These are phyloP conservation scores for Drosophila bocki DNA, from an alignment of 1,140 invertebrate genomes.

Conservation along the genomic window DNA sequence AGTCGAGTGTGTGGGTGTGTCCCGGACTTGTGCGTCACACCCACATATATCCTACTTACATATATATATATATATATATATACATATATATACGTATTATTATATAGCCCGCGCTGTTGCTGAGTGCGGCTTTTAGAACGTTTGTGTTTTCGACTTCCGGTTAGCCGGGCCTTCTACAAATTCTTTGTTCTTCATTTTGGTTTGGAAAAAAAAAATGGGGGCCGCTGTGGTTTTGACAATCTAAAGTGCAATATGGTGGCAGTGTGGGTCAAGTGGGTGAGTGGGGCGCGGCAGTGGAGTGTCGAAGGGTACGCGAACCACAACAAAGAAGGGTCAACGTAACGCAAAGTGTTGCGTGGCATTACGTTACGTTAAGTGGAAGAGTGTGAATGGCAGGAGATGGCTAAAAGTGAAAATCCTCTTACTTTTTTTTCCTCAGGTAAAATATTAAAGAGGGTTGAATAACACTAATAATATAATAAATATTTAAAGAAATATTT, in stretches of 20 bases:
- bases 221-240: slow-evolving; percentile 65
- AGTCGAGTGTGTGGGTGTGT: slow-evolving; percentile 63
- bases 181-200: slow-evolving; percentile 74
- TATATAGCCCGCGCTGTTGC: slow-evolving; percentile 49
- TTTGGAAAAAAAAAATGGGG: slow-evolving; percentile 25
- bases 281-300: background rate
- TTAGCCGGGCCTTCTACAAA: slow-evolving; percentile 68
- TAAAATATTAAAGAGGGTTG: background rate
- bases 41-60: slow-evolving; percentile 8
- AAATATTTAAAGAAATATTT: background rate
- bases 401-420: slow-evolving; percentile 26
- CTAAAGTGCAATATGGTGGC: slow-evolving; percentile 49
- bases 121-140: slow-evolving; percentile 81
- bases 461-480: background rate
- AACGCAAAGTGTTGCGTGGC: slow-evolving; percentile 21
- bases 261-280: slow-evolving; percentile 51
- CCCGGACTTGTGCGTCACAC: slow-evolving; percentile 29
- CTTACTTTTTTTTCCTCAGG: background rate
- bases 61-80: slow-evolving; percentile 12
- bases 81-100: slow-evolving; percentile 7
- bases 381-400: slow-evolving; percentile 4
- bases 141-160: slow-evolving; percentile 82
- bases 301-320: slow-evolving; percentile 22
- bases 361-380: background rate
- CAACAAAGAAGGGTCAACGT: slow-evolving; percentile 40